phyloP scores from a whole-genome alignment of 1,140 invertebrate genomes.

The Drosophila aff. region DNA sequence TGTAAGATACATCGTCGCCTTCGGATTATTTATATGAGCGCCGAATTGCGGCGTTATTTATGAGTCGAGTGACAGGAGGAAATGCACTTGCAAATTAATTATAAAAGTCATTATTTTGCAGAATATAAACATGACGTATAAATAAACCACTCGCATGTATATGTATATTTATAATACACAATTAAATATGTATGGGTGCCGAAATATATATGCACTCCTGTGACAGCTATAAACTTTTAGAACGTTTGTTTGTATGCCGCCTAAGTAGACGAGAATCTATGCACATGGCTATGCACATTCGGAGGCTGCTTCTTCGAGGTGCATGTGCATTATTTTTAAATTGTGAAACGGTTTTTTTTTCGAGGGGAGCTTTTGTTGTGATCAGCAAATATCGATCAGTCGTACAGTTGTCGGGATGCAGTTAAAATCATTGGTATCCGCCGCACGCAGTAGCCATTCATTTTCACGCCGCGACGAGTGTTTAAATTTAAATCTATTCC shows the following conservation, averaged over 20 bases:
- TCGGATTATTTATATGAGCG: background rate
- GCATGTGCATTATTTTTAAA: constrained; percentile 80
- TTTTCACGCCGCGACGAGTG: constrained; percentile 36
- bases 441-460: constrained; percentile 43
- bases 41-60: constrained; percentile 29
- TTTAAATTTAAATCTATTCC: constrained; percentile 51
- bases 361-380: constrained; percentile 71
- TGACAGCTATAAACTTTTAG: constrained; percentile 52
- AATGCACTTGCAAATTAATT: constrained; percentile 49
- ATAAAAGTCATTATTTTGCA: constrained; percentile 42
- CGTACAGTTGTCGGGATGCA: constrained; percentile 74
- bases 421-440: constrained; percentile 61
- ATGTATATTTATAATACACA: constrained; percentile 39
- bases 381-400: constrained; percentile 78
- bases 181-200: constrained; percentile 45
- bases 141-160: constrained; percentile 20
- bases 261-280: constrained; percentile 41
- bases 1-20: constrained; percentile 1
- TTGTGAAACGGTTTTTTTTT: constrained; percentile 62
- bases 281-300: constrained; percentile 48
- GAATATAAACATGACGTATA: constrained; percentile 39
- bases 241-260: constrained; percentile 26
- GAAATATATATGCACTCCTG: constrained; percentile 36
- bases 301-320: constrained; percentile 34
- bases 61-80: constrained; percentile 38